Percentiles rank a stretch among this genome's conserved stretches.
Conservation (phyloP, 2,113 vertebrate species). For the Noctilio leporinus region DNA sequence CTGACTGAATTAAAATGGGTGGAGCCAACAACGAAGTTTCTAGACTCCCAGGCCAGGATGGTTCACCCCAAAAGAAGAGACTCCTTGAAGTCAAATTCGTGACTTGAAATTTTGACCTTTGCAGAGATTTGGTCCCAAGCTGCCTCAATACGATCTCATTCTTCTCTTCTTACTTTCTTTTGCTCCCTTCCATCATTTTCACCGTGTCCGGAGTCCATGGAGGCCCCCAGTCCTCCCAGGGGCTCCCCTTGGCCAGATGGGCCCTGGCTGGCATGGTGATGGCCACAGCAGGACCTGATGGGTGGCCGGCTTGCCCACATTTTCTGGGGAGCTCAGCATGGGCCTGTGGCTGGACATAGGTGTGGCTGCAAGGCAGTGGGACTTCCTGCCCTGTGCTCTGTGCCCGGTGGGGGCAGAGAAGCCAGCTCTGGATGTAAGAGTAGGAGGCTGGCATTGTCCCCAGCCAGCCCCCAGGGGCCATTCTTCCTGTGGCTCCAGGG, state of each 20-base stretch:
- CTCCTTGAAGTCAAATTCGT: neutral
- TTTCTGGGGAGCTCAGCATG: neutral
- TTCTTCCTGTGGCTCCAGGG: neutral
- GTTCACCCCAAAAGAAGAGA: neutral
- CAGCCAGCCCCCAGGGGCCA: neutral
- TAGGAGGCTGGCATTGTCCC: neutral
- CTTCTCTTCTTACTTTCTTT: no score
- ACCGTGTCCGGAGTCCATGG: neutral
- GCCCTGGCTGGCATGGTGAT: neutral
- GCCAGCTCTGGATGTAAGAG: neutral
- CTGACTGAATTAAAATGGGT: neutral
- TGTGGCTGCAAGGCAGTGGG: rapidly evolving
- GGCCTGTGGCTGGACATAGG: neutral
- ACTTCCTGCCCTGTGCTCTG: rapidly evolving
- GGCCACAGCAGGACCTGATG: rapidly evolving
- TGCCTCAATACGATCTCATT: no score
- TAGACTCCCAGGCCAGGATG: neutral
- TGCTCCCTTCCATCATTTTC: neutral
- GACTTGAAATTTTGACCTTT: neutral
- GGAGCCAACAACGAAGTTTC: neutral
- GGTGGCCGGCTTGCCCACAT: no score
- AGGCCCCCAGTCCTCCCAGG: neutral
- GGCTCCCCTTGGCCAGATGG: neutral
- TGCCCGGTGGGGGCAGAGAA: rapidly evolving
- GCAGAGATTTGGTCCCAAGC: no score